Percentiles rank a stretch among this genome's conserved stretches.
phyloP scores from a whole-genome alignment of 2,888 invertebrate genomes.

The Rhogogaster chlorosoma region DNA sequence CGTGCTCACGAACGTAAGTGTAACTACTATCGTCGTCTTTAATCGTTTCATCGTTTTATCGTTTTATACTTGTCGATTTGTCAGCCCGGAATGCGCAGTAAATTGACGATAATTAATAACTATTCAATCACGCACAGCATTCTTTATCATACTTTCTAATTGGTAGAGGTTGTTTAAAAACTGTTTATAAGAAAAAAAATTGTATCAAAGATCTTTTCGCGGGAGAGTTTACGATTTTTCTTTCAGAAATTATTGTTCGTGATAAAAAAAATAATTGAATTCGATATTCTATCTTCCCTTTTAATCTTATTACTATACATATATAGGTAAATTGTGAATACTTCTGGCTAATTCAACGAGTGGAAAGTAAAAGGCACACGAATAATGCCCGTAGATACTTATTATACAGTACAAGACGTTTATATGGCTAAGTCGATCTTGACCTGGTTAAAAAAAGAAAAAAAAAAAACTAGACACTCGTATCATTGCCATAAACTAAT shows the following conservation, averaged over 20 bases:
- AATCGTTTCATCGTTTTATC: not conserved
- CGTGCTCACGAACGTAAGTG: conserved; percentile 83
- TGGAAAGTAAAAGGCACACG: conserved; percentile 38
- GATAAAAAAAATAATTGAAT: too few species aligned
- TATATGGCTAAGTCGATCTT: conserved; percentile 14
- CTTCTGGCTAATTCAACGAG: not conserved
- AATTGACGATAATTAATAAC: not conserved
- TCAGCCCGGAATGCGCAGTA: not conserved
- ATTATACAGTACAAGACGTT: not conserved
- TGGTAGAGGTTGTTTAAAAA: not conserved
- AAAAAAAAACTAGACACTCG: conserved; percentile 5
- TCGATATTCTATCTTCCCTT: too few species aligned
- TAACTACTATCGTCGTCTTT: not conserved
- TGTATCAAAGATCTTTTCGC: too few species aligned
- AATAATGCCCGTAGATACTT: not conserved
- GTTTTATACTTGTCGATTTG: too few species aligned
- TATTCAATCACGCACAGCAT: not conserved
- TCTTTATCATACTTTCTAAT: not conserved
- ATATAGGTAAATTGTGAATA: not conserved
- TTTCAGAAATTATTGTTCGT: not conserved
- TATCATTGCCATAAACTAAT: conserved; percentile 38
- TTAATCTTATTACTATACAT: too few species aligned
- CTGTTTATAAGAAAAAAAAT: not conserved
- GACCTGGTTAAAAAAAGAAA: conserved; percentile 34
- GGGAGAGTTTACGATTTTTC: not conserved